Base-by-base conservation (phyloP, 2,888 invertebrate genomes). In the Drosophila testacea region DNA sequence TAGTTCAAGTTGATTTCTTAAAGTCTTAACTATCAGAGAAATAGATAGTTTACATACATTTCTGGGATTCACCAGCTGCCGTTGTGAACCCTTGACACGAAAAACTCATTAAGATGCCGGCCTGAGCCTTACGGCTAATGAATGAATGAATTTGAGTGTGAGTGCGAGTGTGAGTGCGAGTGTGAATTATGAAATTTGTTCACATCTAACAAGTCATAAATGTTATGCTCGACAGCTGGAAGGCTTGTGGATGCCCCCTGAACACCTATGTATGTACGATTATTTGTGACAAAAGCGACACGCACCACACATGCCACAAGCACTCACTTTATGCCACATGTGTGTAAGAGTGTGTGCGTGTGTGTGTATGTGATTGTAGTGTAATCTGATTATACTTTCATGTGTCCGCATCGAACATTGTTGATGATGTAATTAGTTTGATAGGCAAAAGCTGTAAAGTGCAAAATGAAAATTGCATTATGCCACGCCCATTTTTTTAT, bases 131-230 rank as follows among this genome's bases (percentile, higher is more conserved):
- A 42, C 13, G 73, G 61, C 64, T 56, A 63, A 63, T 63, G 42
- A 61, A 63, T 50, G 47, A 34, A 52, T 52, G 60, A 59, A 52
- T 59, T 47, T 50, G 59, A n/a, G 13, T 47, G 44, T 2, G 6
- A 22, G 16, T 47, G 44, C 1, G 6, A 22, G 16, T 56, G 44
- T 42, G 48, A 27, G 34, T 69, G 63, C 48, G 69, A 64, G 62
- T 71, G 69, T 69, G 68, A 84, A 81, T 84, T 79, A 66, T 74
- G 54, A 73, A 66, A 84, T 73, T 84, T 81, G 70, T 69, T 67
- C 69, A 65, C 51, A 77, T 69, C 69, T 79, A 79, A 69, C 85
- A 74, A 82, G 82, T 84, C 88, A 84, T 87, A 87, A 83, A 87
- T 77, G 74, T 54, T 71, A 56, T 28, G 50, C 64, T 56, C 52